These are phyloP conservation scores for Omphaloscelis lunosa DNA, from an alignment of 2,888 invertebrate species.

Conservation along the genomic window DNA sequence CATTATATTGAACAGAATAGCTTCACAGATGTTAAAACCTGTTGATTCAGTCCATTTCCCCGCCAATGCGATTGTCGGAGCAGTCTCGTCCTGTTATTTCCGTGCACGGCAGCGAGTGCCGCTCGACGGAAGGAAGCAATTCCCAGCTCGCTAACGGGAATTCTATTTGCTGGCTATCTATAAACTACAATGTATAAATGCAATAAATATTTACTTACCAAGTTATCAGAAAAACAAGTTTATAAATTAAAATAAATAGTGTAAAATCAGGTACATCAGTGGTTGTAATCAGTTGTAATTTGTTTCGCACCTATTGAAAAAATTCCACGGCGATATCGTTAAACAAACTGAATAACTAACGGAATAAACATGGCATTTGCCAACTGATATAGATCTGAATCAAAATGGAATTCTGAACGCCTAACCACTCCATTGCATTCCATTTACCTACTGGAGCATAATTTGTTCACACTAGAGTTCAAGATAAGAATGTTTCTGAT, in stretches of 20 bases:
- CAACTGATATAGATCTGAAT: slow-evolving; percentile 57
- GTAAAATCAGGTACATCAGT: slow-evolving; percentile 3
- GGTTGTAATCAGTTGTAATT: slow-evolving; percentile 50
- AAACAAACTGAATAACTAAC: too few species aligned
- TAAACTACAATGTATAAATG: slow-evolving; percentile 15
- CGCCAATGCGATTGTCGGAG: slow-evolving; percentile 82
- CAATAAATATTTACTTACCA: slow-evolving; percentile 5
- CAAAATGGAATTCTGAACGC: slow-evolving; percentile 44
- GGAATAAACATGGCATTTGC: slow-evolving; percentile 59
- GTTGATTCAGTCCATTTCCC: slow-evolving; percentile 88
- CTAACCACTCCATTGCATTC: slow-evolving; percentile 47
- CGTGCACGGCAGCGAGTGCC: slow-evolving; percentile 77
- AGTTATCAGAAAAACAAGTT: slow-evolving; percentile 2
- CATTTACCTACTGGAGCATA: slow-evolving; percentile 58
- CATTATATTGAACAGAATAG: slow-evolving; percentile 65
- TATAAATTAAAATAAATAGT: slow-evolving; percentile 33
- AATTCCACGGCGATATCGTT: slow-evolving; percentile 68
- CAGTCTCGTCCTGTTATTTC: slow-evolving; percentile 86
- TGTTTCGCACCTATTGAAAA: slow-evolving; percentile 62
- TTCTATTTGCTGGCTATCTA: slow-evolving; percentile 67
- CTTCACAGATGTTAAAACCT: slow-evolving; percentile 76
- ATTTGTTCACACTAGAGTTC: slow-evolving; percentile 60
- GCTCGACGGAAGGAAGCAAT: slow-evolving; percentile 88
- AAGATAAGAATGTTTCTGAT: slow-evolving; percentile 8
- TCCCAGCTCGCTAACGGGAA: slow-evolving; percentile 82